Conservation (phyloP, 2,797 vertebrate genomes). For the Rhinichthys osculus region DNA sequence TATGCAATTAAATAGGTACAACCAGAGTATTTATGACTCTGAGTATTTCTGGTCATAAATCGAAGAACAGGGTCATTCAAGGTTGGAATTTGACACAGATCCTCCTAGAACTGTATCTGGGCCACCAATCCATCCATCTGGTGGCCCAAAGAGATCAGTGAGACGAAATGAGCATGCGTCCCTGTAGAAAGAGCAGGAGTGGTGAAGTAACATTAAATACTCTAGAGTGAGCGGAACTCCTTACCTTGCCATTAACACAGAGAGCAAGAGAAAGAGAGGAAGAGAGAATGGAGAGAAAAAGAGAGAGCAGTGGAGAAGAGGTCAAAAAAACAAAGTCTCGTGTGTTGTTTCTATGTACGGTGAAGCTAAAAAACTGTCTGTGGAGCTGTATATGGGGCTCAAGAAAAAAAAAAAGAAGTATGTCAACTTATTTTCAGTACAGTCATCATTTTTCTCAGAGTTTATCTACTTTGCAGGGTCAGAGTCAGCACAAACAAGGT, state of each 20-base stretch:
- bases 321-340: constrained; percentile 68
- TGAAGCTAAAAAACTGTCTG: constrained; percentile 1
- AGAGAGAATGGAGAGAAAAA: constrained; percentile 50
- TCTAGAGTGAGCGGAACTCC: constrained; percentile 65
- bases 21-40: background rate
- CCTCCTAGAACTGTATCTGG: constrained; percentile 41
- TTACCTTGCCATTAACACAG: constrained; percentile 80
- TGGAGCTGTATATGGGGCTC: constrained; percentile 15
- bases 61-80: constrained; percentile 17
- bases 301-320: constrained; percentile 70
- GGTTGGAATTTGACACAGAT: constrained; percentile 40
- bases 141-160: constrained; percentile 18
- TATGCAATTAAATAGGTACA: background rate
- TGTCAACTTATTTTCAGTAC: constrained; percentile 20
- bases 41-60: constrained; percentile 15
- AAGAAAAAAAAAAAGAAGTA: background rate
- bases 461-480: constrained; percentile 9
- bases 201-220: constrained; percentile 50
- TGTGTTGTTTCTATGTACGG: constrained; percentile 9
- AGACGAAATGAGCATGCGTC: constrained; percentile 27
- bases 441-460: constrained; percentile 21
- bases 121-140: constrained; percentile 35
- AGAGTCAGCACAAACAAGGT: constrained; percentile 35
- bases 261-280: constrained; percentile 48
- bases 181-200: constrained; percentile 47